Conservation (phyloP, 2,797 vertebrate species). For the Dallia pectoralis region DNA sequence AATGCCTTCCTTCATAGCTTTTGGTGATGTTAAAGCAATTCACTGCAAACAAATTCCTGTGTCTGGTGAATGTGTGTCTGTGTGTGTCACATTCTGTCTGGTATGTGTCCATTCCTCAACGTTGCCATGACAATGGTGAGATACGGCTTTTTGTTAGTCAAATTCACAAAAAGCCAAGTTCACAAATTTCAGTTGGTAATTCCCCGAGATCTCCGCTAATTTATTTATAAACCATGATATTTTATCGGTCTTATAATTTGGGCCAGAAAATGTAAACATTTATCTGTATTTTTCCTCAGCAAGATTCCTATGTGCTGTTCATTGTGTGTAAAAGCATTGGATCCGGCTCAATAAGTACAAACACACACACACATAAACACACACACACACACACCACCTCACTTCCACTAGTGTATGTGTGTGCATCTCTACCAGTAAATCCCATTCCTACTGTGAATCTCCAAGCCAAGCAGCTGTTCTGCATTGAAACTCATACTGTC, state of each 20-base stretch:
- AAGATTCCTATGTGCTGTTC: too few relatives aligned
- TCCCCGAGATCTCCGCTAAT: neutral
- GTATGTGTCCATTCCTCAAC: conserved; percentile 9
- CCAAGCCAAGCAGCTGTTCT: too few relatives aligned
- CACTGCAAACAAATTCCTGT: neutral
- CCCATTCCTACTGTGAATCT: too few relatives aligned
- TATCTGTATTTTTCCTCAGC: neutral
- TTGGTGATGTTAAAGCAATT: neutral
- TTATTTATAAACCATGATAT: neutral
- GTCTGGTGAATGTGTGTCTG: conserved; percentile 22
- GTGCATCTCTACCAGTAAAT: too few relatives aligned
- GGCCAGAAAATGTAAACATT: conserved; percentile 7
- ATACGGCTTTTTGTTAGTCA: neutral
- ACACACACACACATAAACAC: too few relatives aligned
- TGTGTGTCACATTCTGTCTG: conserved; percentile 17
- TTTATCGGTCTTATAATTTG: neutral
- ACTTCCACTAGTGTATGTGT: too few relatives aligned
- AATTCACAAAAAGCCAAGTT: neutral
- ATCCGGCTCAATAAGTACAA: too few relatives aligned
- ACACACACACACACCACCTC: too few relatives aligned
- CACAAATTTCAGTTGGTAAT: neutral
- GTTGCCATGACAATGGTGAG: neutral
- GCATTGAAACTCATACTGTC: too few relatives aligned
- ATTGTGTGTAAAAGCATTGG: too few relatives aligned
- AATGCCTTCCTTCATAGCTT: neutral